Percentiles rank a stretch among this genome's conserved stretches.
phyloP scores from a whole-genome alignment of 2,888 invertebrate species.

The Plagodis dolabraria region DNA sequence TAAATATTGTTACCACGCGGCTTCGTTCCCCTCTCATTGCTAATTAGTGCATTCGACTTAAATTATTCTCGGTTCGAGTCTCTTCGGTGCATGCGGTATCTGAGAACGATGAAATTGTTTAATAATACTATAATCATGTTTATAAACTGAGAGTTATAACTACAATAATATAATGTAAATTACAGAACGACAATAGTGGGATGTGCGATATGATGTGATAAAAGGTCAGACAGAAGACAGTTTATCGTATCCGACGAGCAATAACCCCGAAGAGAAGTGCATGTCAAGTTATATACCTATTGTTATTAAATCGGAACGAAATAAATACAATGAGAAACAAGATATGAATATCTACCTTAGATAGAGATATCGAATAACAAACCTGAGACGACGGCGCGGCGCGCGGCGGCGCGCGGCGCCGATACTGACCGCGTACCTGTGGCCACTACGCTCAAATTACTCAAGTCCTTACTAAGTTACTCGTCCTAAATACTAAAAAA shows the following conservation, averaged over 20 bases:
- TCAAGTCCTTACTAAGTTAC: too few relatives aligned
- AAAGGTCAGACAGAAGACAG: conserved; percentile 51
- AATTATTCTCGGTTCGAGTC: conserved; percentile 40
- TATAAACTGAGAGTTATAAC: conserved; percentile 22
- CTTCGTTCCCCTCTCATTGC: conserved; percentile 51
- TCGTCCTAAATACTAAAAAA: too few relatives aligned
- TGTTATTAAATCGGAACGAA: conserved; percentile 19
- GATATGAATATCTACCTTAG: conserved; percentile 9
- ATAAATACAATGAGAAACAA: conserved; percentile 20
- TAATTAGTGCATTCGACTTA: conserved; percentile 59
- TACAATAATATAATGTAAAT: conserved; percentile 41
- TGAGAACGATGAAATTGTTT: conserved; percentile 18
- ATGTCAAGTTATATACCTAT: conserved; percentile 2
- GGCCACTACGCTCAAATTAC: too few relatives aligned
- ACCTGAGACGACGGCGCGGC: conserved; percentile 42
- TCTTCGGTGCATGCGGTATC: conserved; percentile 42
- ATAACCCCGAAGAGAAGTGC: conserved; percentile 22
- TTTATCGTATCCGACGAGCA: conserved; percentile 27
- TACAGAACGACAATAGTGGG: conserved; percentile 33
- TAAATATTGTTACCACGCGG: conserved; percentile 49
- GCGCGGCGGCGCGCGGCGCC: conserved; percentile 1
- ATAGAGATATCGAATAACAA: conserved; percentile 49
- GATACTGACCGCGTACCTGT: conserved; percentile 32
- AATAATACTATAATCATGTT: conserved; percentile 23
- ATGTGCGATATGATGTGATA: conserved; percentile 43